Evolutionary conservation across 2,113 vertebrate species (phyloP), one percentile per base, ranked within the genome.

Genomic region (Oryzias melastigma): DNA sequence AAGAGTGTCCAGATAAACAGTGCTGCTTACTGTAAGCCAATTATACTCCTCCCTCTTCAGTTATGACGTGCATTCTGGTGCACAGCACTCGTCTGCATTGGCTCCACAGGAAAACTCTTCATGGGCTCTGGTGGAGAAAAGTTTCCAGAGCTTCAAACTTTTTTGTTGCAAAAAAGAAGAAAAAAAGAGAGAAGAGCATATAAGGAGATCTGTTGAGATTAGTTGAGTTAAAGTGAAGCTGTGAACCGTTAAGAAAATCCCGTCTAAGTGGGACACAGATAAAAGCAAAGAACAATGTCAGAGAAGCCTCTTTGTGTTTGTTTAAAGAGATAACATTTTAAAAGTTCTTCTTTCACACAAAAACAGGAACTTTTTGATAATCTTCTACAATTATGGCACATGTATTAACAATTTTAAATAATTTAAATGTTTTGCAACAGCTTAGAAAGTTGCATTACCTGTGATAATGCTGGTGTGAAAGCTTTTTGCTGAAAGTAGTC

Each of bases 11-110:
- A 68, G 58, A 82, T 77, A 76, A 76, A 73, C 52, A 67, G 8
- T 2, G 17, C 65, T 61, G 58, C 66, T 82, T 68, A 79, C 43
- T 58, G 59, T 77, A 77, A 81, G 54, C 67, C 65, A 64, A 62
- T 82, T 70, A 75, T 49, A 73, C 46, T 46, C 1, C 55, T 57
- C 56, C 53, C 55, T 29, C 48, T 29, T 44, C 48, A 47, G 43
- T 48, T 19, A 18, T 51, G 6, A 19, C 47, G 35, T 35, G n/a
- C 45, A 35, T 14, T 6, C 52, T 29, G 5, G 6, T 29, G 17
- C 24, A 18, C 44, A 16, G 44, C 7, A 22, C 19, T 20, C 16
- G 35, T 18, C 22, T 42, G 6, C 18, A 6, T 15, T 27, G 15
- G 14, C 44, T 43, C 49, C 14, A 5, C 61, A 45, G 27, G 47